These are phyloP conservation scores for Nansenia antarctica DNA, from an alignment of 2,113 vertebrate genomes.

Conservation along the genomic window DNA sequence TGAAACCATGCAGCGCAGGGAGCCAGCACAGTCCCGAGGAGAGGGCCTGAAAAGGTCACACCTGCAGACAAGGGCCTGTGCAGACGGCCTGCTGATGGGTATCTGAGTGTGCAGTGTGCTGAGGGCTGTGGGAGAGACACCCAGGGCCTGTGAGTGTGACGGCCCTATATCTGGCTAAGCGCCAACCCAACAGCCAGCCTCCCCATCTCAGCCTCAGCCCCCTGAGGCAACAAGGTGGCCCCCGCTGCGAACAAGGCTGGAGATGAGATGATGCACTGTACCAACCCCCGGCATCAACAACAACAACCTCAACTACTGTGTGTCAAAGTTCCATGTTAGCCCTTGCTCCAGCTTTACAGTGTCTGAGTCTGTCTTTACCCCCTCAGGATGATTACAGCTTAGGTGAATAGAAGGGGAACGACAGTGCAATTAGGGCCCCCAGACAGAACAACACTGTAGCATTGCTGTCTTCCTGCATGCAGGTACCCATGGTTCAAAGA, in stretches of 20 bases:
- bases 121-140: slow-evolving; percentile 14
- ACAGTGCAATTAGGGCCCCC: slow-evolving; percentile 61
- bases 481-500: slow-evolving; percentile 50
- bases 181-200: neutral
- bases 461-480: slow-evolving; percentile 42
- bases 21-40: slow-evolving; percentile 15
- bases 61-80: slow-evolving; percentile 37
- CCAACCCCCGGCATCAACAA: slow-evolving; percentile 18
- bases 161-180: slow-evolving; percentile 22
- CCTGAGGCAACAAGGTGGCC: neutral
- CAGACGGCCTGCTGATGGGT: slow-evolving; percentile 41
- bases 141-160: slow-evolving; percentile 1
- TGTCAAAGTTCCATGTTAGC: slow-evolving; percentile 28
- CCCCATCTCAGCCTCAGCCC: neutral
- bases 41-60: slow-evolving; percentile 40
- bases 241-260: neutral
- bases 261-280: neutral
- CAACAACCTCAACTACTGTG: slow-evolving; percentile 16
- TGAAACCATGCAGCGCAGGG: slow-evolving; percentile 34
- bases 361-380: slow-evolving; percentile 52
- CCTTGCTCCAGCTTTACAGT: slow-evolving; percentile 19
- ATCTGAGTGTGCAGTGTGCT: slow-evolving; percentile 14
- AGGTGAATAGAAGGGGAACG: slow-evolving; percentile 59
- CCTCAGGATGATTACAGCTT: slow-evolving; percentile 64
- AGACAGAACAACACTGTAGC: slow-evolving; percentile 28